Evolutionary conservation across 1,140 invertebrate species (phyloP).

Genomic region (Heliconius eleuchia): DNA sequence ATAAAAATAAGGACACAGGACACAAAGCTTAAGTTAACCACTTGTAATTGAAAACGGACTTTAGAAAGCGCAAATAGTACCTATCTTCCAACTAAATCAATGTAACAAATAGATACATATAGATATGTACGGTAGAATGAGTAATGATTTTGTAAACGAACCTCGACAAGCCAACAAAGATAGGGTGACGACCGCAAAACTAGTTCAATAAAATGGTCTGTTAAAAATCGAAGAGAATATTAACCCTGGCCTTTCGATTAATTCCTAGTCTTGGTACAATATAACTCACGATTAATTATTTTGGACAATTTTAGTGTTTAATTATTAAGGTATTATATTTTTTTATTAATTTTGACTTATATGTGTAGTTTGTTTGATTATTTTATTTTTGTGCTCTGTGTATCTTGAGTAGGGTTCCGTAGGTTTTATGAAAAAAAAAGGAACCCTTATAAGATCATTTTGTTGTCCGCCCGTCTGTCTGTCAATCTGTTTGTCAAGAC

Average conservation of each 20-base stretch:
- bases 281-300: neutral
- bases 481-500: no score
- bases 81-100: neutral
- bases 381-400: no score
- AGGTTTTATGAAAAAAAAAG: no score
- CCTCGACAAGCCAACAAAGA: neutral
- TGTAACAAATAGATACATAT: neutral
- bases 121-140: neutral
- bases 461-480: no score
- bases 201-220: constrained; percentile 16
- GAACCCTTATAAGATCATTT: no score
- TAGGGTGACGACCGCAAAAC: constrained; percentile 14
- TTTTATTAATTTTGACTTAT: no score
- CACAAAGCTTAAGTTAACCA: neutral
- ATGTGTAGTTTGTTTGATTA: no score
- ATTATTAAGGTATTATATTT: no score
- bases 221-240: neutral
- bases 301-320: neutral
- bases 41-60: neutral
- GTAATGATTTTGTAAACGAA: constrained; percentile 9
- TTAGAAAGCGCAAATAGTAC: neutral
- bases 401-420: no score
- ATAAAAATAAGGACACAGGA: no score
- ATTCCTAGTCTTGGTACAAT: neutral
- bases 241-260: constrained; percentile 1